These are phyloP conservation scores for Larimichthys crocea DNA, from an alignment of 2,113 vertebrate genomes.

Conservation along the genomic window DNA sequence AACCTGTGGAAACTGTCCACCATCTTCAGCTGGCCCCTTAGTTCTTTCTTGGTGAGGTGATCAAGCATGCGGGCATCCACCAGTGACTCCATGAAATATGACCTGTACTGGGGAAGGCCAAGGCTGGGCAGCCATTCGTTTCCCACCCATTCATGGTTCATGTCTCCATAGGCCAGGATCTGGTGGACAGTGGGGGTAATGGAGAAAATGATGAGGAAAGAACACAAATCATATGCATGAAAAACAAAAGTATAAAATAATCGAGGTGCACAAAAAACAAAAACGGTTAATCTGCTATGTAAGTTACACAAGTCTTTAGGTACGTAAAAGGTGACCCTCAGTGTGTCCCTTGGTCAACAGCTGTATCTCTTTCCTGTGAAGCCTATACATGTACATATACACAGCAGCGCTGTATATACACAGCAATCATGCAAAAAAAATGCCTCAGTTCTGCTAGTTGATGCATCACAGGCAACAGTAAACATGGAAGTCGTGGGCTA, in stretches of 20 bases:
- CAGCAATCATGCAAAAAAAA: slow-evolving; percentile 11
- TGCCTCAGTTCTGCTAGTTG: background rate
- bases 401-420: slow-evolving; percentile 9
- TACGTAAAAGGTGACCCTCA: background rate
- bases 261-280: background rate
- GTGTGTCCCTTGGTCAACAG: background rate
- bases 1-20: slow-evolving; percentile 97
- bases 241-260: background rate
- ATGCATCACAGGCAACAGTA: background rate
- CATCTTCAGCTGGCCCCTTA: slow-evolving; percentile 95
- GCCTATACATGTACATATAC: background rate
- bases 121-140: slow-evolving; percentile 96
- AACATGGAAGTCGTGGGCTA: background rate
- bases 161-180: slow-evolving; percentile 95
- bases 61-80: slow-evolving; percentile 96
- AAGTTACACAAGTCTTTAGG: background rate
- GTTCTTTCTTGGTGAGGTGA: slow-evolving; percentile 95
- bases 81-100: slow-evolving; percentile 96
- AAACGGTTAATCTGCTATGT: background rate
- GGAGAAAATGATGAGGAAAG: background rate
- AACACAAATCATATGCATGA: background rate
- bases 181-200: slow-evolving; percentile 57
- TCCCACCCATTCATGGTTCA: slow-evolving; percentile 97
- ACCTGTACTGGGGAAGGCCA: slow-evolving; percentile 93
- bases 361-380: slow-evolving; percentile 8